phyloP scores from a whole-genome alignment of 2,797 vertebrate species.

The Anas bahamensis region DNA sequence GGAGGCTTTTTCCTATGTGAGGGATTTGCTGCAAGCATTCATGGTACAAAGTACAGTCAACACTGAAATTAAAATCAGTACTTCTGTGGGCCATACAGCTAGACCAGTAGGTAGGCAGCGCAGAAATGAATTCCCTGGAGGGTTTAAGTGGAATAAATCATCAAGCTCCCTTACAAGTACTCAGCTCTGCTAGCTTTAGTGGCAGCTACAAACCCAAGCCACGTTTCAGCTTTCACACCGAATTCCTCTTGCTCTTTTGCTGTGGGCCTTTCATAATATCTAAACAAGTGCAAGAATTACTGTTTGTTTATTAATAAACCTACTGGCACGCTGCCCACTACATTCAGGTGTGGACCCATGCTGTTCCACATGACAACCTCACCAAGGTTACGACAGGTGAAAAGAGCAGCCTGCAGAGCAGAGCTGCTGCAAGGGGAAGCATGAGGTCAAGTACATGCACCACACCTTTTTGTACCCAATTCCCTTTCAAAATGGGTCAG shows the following conservation, averaged over 20 bases:
- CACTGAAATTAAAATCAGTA: not conserved
- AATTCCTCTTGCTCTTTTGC: not conserved
- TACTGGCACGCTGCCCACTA: not conserved
- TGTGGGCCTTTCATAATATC: not conserved
- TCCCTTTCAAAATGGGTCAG: not conserved
- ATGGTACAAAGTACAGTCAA: not conserved
- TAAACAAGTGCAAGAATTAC: not conserved
- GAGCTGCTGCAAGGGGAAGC: not conserved
- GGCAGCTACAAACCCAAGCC: not conserved
- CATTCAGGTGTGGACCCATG: accelerated
- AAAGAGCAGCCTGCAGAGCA: not conserved
- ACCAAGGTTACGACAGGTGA: not conserved
- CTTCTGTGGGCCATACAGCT: not conserved
- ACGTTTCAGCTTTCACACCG: not conserved
- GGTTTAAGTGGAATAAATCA: slow-evolving; percentile 33
- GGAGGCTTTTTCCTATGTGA: not conserved
- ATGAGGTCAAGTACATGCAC: not conserved
- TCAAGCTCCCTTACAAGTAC: not conserved
- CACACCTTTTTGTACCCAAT: not conserved
- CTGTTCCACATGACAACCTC: not conserved
- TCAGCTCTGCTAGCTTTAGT: not conserved
- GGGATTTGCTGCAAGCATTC: not conserved
- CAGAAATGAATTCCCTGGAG: slow-evolving; percentile 23
- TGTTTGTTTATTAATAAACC: not conserved
- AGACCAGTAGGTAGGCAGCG: not conserved